A percentile compares a stretch with the other conserved stretches of the same genome.
Evolutionary conservation across 2,888 invertebrate species (phyloP).

Genomic region (Tipula lateralis): DNA sequence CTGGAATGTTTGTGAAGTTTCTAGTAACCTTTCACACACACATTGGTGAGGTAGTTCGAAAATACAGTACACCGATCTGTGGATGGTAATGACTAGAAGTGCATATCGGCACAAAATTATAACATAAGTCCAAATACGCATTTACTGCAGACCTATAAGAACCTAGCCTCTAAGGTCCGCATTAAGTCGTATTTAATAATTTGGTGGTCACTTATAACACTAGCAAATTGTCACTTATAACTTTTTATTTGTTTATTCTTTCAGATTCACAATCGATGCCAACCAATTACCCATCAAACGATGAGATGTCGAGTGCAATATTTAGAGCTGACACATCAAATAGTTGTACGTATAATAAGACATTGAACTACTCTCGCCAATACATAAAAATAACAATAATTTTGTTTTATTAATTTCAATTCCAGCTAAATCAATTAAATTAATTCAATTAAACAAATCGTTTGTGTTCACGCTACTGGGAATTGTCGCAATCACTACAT

Average conservation of each 20-base stretch:
- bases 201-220: too few relatives aligned
- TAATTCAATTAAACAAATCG: neutral
- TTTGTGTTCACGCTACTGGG: neutral
- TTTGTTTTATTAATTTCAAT: neutral
- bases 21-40: too few relatives aligned
- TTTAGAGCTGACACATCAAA: neutral
- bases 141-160: too few relatives aligned
- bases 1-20: too few relatives aligned
- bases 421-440: neutral
- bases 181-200: too few relatives aligned
- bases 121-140: too few relatives aligned
- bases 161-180: too few relatives aligned
- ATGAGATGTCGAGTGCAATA: neutral
- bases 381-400: neutral
- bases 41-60: too few relatives aligned
- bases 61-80: too few relatives aligned
- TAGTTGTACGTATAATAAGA: neutral
- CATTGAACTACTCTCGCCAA: neutral
- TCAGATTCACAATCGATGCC: neutral
- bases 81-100: too few relatives aligned
- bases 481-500: neutral
- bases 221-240: too few relatives aligned
- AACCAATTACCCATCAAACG: neutral
- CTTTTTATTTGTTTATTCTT: neutral
- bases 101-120: too few relatives aligned